These are phyloP conservation scores for Vicugna pacos DNA, from an alignment of 2,113 vertebrate species.

Conservation along the genomic window DNA sequence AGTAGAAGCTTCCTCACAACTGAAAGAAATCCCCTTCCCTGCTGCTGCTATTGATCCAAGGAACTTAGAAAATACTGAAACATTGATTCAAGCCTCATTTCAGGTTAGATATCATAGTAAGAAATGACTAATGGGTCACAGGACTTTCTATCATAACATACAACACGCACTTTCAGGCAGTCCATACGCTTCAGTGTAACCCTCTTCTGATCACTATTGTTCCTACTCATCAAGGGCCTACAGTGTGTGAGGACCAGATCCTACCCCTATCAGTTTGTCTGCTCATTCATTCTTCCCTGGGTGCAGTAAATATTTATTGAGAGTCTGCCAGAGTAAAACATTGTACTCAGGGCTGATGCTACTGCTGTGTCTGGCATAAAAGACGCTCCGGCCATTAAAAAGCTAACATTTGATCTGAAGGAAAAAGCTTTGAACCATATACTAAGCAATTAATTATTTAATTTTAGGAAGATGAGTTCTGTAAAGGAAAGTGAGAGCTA, in stretches of 20 bases:
- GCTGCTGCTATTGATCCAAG: neutral
- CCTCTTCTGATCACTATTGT: neutral
- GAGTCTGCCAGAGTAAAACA: neutral
- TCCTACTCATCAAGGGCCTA: neutral
- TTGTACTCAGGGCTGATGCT: neutral
- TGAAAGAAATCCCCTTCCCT: neutral
- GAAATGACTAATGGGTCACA: neutral
- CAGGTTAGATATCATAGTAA: neutral
- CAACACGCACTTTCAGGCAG: neutral
- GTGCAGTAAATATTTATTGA: neutral
- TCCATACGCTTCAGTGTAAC: neutral
- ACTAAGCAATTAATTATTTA: neutral
- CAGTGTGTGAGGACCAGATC: neutral
- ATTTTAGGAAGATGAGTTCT: neutral
- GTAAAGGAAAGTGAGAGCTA: neutral
- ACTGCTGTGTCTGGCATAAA: neutral
- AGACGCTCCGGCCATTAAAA: neutral
- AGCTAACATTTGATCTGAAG: neutral
- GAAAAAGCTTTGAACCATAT: neutral
- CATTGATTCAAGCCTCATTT: neutral
- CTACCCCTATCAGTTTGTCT: accelerated
- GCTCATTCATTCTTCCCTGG: neutral
- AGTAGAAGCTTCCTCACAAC: conserved; percentile 76
- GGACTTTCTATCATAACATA: neutral
- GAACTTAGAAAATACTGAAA: conserved; percentile 2